These are phyloP conservation scores for Leucoraja erinaceus DNA, from an alignment of 2,113 vertebrate species.

Conservation along the genomic window DNA sequence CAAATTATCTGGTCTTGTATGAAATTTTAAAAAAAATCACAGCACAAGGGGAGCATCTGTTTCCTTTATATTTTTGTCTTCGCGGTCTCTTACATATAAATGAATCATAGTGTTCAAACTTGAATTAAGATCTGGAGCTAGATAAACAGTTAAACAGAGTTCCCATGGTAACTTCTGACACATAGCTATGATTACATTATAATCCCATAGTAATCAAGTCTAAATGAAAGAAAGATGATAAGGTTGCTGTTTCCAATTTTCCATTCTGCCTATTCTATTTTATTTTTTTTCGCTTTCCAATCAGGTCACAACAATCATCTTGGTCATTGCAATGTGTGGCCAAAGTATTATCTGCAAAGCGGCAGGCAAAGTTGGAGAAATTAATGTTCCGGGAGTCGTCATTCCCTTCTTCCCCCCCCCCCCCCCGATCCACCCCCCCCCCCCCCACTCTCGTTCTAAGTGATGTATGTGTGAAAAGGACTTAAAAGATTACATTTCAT, in stretches of 20 bases:
- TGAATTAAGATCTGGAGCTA: constrained; percentile 99
- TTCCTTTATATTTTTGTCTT: constrained; percentile 83
- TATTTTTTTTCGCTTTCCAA: constrained; percentile 95
- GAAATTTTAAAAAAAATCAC: constrained; percentile 77
- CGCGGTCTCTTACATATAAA: constrained; percentile 98
- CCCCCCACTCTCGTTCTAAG: constrained; percentile 13
- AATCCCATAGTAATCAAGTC: constrained; percentile 99
- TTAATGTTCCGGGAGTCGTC: constrained; percentile 49
- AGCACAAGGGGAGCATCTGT: constrained; percentile 90
- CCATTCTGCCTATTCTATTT: constrained; percentile 75
- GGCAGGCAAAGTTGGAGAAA: constrained; percentile 74
- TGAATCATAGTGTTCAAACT: constrained; percentile 99
- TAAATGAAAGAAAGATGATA: constrained; percentile 99
- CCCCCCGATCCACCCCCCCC: constrained; percentile 49
- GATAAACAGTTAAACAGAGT: constrained; percentile 99
- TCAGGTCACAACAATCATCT: constrained; percentile 79
- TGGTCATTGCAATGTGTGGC: constrained; percentile 76
- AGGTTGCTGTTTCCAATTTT: constrained; percentile 95
- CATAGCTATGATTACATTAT: constrained; percentile 99
- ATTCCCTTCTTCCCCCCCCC: constrained; percentile 54
- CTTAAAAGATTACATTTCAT: constrained; percentile 37
- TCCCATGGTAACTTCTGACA: constrained; percentile 99
- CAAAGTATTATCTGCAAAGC: constrained; percentile 78
- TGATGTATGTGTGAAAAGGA: constrained; percentile 37
- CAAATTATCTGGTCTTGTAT: constrained; percentile 92